Evolutionary conservation across 2,888 invertebrate species (phyloP), one percentile per base, ranked within the genome.

Genomic region (Bombyx huttoni): DNA sequence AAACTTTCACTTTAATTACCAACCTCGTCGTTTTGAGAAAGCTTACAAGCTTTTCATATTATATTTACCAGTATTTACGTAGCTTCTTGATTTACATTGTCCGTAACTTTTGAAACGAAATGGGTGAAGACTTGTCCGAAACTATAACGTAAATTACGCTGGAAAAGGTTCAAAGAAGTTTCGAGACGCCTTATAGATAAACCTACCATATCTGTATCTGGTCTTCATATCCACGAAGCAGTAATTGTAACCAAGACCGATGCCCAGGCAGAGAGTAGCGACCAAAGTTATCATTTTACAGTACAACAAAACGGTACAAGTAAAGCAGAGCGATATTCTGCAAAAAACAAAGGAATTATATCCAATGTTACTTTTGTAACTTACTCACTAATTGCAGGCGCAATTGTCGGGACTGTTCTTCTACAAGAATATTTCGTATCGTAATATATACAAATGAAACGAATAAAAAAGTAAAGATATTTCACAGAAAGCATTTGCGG

Each of bases 171-270:
- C 40, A 40, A 40, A 40, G 14, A 45, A 49, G 46, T 12, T 24
- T 24, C 24, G 24, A 14, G 35, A 47, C 5, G 1, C 13, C 13
- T 8, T 14, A 10, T 7, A 6, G 34, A 33, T 13, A 6, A 48
- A 14, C 51, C 45, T 61, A 71, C 70, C 52, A 34, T 63, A 60
- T 63, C 53, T 63, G 14, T 57, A 58, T 51, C 54, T 62, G 0
- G 65, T 62, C 50, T 61, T 65, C 49, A 64, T 52, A 46, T 70
- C 68, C 7, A 75, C 68, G 48, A 63, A 70, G 52, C 75, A 73
- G 53, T 73, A 73, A 56, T 73, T 74, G 54, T 73, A 75, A 12
- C 73, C 73, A 0, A 73, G 57, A 3, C 73, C 71, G 5, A 71
- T 53, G 1, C 72, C 71, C 12, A 73, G 45, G 1, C 60, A 60